phyloP scores from a whole-genome alignment of 1,140 invertebrate genomes.

The Bombus pascuorum region DNA sequence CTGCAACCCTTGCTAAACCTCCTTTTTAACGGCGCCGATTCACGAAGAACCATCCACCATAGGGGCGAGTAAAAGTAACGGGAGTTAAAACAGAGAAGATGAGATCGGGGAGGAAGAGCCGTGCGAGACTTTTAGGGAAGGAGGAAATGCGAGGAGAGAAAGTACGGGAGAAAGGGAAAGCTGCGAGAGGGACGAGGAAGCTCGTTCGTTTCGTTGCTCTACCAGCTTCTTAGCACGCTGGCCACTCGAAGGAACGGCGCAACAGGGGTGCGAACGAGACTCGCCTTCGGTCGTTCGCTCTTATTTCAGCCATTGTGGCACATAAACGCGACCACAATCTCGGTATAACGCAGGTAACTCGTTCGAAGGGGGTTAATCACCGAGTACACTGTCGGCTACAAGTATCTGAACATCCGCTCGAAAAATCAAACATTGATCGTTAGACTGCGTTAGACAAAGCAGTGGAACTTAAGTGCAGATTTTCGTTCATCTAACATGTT shows the following conservation, averaged over 20 bases:
- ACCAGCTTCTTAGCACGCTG: not conserved
- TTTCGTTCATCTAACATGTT: too few species aligned
- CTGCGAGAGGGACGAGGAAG: not conserved
- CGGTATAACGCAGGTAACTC: not conserved
- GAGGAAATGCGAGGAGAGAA: not conserved
- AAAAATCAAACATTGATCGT: too few species aligned
- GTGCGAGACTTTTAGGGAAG: not conserved
- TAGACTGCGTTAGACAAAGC: too few species aligned
- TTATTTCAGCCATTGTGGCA: not conserved
- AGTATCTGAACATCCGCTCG: too few species aligned
- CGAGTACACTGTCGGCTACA: not conserved
- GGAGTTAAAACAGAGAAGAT: not conserved
- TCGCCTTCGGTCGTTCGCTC: not conserved
- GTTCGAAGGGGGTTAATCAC: not conserved
- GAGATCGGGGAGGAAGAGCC: not conserved
- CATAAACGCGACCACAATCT: conserved; percentile 26
- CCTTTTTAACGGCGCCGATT: conserved; percentile 30
- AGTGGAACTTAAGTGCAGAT: too few species aligned
- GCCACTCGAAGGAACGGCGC: not conserved
- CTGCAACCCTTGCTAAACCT: not conserved
- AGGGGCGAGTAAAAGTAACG: not conserved
- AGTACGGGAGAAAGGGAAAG: not conserved
- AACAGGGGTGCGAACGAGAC: conserved; percentile 2
- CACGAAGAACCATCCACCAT: not conserved
- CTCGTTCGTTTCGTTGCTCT: too few species aligned